Evolutionary conservation across 1,140 invertebrate species (phyloP), one percentile per base, ranked within the genome.

Genomic region (Cyclargus thomasi): DNA sequence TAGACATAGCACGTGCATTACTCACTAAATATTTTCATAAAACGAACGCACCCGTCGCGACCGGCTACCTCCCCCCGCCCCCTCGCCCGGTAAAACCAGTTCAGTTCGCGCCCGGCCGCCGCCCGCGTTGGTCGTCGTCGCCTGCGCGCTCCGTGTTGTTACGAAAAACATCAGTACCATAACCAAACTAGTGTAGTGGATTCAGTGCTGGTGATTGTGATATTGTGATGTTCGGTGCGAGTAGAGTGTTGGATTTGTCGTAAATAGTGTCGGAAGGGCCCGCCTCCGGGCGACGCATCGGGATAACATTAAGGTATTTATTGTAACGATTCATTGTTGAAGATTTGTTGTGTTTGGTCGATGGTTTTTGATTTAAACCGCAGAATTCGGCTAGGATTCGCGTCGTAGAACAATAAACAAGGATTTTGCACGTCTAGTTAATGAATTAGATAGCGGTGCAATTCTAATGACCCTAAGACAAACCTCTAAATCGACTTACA

Each of bases 301-400:
- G 86, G 87, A 88, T 90, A 90, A 87, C 88, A 90, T 88, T 90
- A 90, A 90, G 88, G 88, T 90, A 90, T 90, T 88, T 90, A 88
- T 88, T 88, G 88, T 90, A 83, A 88, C 76, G 57, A 59, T 66
- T 86, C 83, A 90, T 90, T 88, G 86, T 88, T 88, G 85, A 87
- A 83, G 79, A 83, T 85, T 87, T 88, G 80, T 78, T 74, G 79
- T 85, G 79, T 83, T 87, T 72, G 85, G 87, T 90, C 87, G 83
- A 88, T 88, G 82, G 84, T 76, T 77, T 71, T 64, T 78, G 80
- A 74, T 81, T 67, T 70, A 69, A 74, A 77, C 79, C 72, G 81
- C 76, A 72, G 79, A 7, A 29, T 4, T 29, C 29, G 2, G 71
- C 79, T 66, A 77, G 72, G 78, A 85, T 86, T 87, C 83, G 81